Conservation (phyloP, 2,888 invertebrate species). For the Lasioglossum morio region DNA sequence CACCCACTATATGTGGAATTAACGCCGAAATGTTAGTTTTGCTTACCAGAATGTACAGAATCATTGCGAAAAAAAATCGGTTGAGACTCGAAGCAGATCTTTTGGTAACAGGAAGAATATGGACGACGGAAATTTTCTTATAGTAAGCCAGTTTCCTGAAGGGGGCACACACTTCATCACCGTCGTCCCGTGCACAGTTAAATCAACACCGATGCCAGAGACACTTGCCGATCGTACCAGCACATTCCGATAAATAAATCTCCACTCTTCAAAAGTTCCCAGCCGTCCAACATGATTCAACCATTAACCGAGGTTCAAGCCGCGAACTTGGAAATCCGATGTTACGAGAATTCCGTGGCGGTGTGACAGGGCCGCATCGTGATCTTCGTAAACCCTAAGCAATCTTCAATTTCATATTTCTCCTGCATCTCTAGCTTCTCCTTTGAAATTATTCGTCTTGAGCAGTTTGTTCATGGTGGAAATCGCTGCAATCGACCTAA, state of each 20-base stretch:
- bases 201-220: constrained; percentile 22
- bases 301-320: constrained; percentile 51
- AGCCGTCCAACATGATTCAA: constrained; percentile 44
- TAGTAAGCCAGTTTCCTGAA: background rate
- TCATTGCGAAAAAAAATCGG: background rate
- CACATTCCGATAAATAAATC: constrained; percentile 25
- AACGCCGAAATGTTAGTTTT: too few relatives aligned
- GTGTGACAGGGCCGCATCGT: background rate
- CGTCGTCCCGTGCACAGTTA: constrained; percentile 21
- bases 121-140: background rate
- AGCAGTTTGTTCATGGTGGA: too few relatives aligned
- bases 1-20: too few relatives aligned
- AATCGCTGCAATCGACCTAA: too few relatives aligned
- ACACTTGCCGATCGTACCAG: constrained; percentile 1
- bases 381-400: background rate
- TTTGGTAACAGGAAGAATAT: background rate
- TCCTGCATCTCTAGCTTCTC: background rate
- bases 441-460: background rate
- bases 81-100: background rate
- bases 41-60: too few relatives aligned
- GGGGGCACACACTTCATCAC: background rate
- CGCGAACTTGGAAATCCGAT: background rate
- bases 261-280: constrained; percentile 11
- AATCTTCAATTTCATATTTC: background rate
- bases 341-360: constrained; percentile 17